Conservation (phyloP, 2,797 vertebrate species). For the Sebastes baramenuke region DNA sequence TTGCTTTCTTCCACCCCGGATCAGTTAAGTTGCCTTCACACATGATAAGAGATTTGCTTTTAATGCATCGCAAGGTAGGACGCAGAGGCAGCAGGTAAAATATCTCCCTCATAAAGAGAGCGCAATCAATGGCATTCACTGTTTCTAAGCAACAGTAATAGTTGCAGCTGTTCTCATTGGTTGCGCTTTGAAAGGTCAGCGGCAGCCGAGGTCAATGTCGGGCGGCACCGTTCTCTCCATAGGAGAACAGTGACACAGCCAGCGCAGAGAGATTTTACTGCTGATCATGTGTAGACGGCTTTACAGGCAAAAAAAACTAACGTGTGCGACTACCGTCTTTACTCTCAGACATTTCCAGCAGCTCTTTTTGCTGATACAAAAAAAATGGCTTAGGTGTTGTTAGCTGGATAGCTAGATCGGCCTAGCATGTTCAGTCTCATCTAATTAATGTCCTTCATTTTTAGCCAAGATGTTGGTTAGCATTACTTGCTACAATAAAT, state of each 20-base stretch:
- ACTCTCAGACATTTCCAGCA: background rate
- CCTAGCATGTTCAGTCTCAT: background rate
- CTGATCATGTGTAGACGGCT: too few species aligned
- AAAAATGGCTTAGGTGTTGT: background rate
- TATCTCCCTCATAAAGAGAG: too few species aligned
- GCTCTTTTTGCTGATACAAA: background rate
- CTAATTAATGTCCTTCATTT: background rate
- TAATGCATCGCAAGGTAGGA: fast-evolving
- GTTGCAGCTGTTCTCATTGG: too few species aligned
- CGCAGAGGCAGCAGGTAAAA: too few species aligned
- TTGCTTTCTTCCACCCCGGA: background rate
- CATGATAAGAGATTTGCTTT: too few species aligned
- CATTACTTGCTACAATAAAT: background rate
- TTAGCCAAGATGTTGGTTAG: background rate
- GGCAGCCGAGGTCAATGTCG: too few species aligned
- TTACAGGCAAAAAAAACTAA: background rate
- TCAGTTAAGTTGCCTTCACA: background rate
- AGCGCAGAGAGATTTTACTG: too few species aligned
- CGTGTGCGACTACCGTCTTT: background rate
- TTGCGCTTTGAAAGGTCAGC: too few species aligned
- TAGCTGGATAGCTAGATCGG: background rate
- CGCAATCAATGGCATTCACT: too few species aligned
- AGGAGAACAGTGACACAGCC: too few species aligned
- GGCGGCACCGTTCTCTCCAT: too few species aligned
- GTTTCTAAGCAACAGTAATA: too few species aligned